A percentile compares a stretch with the other conserved stretches of the same genome.
These are phyloP conservation scores for Sminthurides bifidus DNA, from an alignment of 1,140 invertebrate genomes.

Conservation along the genomic window DNA sequence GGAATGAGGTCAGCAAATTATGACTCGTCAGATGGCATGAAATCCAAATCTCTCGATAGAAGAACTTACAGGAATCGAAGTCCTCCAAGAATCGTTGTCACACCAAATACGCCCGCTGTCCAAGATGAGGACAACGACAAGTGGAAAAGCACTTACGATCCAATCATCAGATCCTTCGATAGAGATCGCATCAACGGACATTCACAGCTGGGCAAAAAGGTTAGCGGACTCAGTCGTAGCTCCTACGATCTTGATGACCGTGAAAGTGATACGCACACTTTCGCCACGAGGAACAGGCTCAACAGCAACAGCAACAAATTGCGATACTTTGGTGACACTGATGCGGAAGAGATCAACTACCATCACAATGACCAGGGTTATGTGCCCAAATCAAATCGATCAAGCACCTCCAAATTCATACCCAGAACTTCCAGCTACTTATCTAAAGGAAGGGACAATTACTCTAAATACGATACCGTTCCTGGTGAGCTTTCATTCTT, in stretches of 20 bases:
- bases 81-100: slow-evolving; percentile 19
- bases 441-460: background rate
- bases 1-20: background rate
- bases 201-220: background rate
- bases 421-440: slow-evolving; percentile 5
- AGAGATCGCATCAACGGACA: slow-evolving; percentile 1
- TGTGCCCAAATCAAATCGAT: background rate
- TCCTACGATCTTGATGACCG: slow-evolving; percentile 16
- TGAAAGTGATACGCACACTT: background rate
- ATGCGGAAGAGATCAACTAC: slow-evolving; percentile 34
- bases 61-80: slow-evolving; percentile 8
- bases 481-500: slow-evolving; percentile 4
- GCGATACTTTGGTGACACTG: slow-evolving; percentile 68
- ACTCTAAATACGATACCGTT: slow-evolving; percentile 9
- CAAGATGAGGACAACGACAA: slow-evolving; percentile 6
- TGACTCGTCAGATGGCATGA: background rate
- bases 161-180: slow-evolving; percentile 2
- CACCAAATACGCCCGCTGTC: slow-evolving; percentile 22
- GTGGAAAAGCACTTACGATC: slow-evolving; percentile 8
- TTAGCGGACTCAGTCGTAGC: slow-evolving; percentile 11
- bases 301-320: slow-evolving; percentile 42
- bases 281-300: background rate
- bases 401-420: too few relatives aligned
- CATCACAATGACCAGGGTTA: background rate
- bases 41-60: slow-evolving; percentile 21